Percentiles rank a stretch among this genome's conserved stretches.
These are phyloP conservation scores for Eledona agricola DNA, from an alignment of 2,888 invertebrate genomes.

Conservation along the genomic window DNA sequence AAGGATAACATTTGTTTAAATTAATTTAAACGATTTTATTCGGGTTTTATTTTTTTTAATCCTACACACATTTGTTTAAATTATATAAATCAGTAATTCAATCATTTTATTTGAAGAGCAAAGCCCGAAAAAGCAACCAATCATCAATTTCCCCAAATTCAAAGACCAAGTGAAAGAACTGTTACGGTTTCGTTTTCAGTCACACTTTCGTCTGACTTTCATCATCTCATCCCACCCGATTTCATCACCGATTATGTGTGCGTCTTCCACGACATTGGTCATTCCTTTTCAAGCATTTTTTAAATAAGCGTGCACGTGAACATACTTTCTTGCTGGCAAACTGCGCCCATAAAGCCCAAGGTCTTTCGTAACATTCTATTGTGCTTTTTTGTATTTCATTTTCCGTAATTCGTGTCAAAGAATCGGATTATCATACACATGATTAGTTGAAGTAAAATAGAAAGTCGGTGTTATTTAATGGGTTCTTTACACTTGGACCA, in stretches of 20 bases:
- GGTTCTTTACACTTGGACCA: conserved; percentile 19
- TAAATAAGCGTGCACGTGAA: conserved; percentile 14
- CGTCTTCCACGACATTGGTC: conserved; percentile 21
- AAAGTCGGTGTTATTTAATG: conserved; percentile 15
- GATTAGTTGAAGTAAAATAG: conserved; percentile 16
- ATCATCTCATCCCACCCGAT: conserved; percentile 16
- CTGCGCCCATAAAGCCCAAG: conserved; percentile 31
- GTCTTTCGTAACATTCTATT: conserved; percentile 26
- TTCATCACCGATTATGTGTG: conserved; percentile 20
- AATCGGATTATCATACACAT: conserved; percentile 4
- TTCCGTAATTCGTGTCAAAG: conserved; percentile 18
- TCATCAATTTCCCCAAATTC: too few species aligned
- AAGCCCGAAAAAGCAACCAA: too few species aligned
- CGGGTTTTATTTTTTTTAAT: too few species aligned
- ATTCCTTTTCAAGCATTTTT: conserved; percentile 21
- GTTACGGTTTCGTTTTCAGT: too few species aligned
- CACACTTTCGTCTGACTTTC: too few species aligned
- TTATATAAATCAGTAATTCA: too few species aligned
- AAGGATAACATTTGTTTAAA: too few species aligned
- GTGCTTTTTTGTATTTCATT: conserved; percentile 16
- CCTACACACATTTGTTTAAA: too few species aligned
- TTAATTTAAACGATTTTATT: too few species aligned
- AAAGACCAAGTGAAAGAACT: too few species aligned
- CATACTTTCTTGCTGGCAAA: conserved; percentile 6
- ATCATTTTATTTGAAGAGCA: too few species aligned